phyloP scores from a whole-genome alignment of 2,797 vertebrate species.

The Bothrops alternatus region DNA sequence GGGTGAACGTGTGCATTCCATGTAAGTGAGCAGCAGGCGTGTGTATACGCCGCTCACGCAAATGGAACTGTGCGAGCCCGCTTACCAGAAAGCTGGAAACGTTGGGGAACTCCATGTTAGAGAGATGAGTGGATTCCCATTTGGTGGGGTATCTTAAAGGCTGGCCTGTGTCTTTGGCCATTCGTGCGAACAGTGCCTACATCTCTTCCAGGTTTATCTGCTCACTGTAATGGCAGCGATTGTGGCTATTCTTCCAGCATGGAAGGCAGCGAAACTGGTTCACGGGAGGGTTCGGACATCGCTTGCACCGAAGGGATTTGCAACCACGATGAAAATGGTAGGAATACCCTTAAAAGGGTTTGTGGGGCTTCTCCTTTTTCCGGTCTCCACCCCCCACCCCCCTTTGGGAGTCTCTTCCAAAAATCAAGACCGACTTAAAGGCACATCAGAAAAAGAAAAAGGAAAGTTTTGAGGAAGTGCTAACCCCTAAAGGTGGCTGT shows the following conservation, averaged over 20 bases:
- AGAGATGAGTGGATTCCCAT: background rate
- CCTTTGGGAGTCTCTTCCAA: background rate
- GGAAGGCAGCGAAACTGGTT: slow-evolving; percentile 91
- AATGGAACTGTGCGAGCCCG: too few relatives aligned
- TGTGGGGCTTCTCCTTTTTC: background rate
- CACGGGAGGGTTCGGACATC: slow-evolving; percentile 90
- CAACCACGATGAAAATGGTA: slow-evolving; percentile 93
- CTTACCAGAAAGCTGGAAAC: too few relatives aligned
- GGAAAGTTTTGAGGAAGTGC: background rate
- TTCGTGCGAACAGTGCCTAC: background rate
- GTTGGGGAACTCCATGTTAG: background rate
- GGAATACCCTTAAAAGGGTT: slow-evolving; percentile 37
- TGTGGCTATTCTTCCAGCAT: slow-evolving; percentile 96
- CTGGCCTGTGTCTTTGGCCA: background rate
- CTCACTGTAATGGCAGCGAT: slow-evolving; percentile 88
- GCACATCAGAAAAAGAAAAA: background rate
- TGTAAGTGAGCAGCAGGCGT: too few relatives aligned
- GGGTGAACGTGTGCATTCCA: too few relatives aligned
- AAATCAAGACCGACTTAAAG: background rate
- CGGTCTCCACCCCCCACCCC: background rate
- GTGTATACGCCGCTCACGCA: too few relatives aligned
- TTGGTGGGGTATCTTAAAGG: too few relatives aligned
- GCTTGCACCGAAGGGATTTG: slow-evolving; percentile 96
- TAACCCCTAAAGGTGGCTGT: background rate
- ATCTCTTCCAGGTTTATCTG: slow-evolving; percentile 75